These are phyloP conservation scores for Epizoanthus scotinus DNA, from an alignment of 92 coral and sea anemone genomes.

Conservation along the genomic window DNA sequence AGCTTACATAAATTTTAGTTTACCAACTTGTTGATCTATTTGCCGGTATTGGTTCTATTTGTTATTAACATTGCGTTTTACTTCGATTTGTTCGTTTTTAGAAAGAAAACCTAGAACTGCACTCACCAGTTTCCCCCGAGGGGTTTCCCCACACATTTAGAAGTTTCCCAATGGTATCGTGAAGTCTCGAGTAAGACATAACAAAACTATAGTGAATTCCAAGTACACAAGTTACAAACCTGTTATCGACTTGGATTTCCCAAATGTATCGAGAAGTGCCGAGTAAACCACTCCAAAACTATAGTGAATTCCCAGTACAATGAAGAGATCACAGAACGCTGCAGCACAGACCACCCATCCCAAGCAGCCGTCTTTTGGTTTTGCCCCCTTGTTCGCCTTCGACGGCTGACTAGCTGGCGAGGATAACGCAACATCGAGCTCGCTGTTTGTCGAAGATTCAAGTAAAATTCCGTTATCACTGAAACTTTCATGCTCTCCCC, in stretches of 20 bases:
- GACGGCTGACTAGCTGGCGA: not conserved
- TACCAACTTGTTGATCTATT: no score
- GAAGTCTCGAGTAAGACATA: no score
- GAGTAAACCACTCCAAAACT: slow-evolving; percentile 89
- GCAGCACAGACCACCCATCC: slow-evolving; percentile 97
- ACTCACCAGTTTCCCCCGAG: no score
- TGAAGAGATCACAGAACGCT: slow-evolving; percentile 83
- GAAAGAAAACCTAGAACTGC: no score
- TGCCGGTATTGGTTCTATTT: no score
- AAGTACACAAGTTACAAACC: slow-evolving; percentile 50
- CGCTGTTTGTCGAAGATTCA: not conserved
- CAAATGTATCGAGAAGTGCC: slow-evolving; percentile 81
- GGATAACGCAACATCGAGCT: not conserved
- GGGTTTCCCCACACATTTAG: no score
- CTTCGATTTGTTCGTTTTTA: no score
- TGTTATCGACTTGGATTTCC: slow-evolving; percentile 79
- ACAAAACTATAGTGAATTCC: no score
- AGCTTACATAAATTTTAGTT: no score
- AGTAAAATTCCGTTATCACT: slow-evolving; percentile 18
- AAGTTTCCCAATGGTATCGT: no score
- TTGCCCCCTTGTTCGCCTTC: slow-evolving; percentile 25
- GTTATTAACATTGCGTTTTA: no score
- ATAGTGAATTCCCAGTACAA: slow-evolving; percentile 90
- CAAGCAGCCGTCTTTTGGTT: slow-evolving; percentile 82
- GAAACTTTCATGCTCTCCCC: slow-evolving; percentile 12